A percentile compares a stretch with the other conserved stretches of the same genome.
These are phyloP conservation scores for Microplitis deprimator DNA, from an alignment of 2,888 invertebrate genomes.

Conservation along the genomic window DNA sequence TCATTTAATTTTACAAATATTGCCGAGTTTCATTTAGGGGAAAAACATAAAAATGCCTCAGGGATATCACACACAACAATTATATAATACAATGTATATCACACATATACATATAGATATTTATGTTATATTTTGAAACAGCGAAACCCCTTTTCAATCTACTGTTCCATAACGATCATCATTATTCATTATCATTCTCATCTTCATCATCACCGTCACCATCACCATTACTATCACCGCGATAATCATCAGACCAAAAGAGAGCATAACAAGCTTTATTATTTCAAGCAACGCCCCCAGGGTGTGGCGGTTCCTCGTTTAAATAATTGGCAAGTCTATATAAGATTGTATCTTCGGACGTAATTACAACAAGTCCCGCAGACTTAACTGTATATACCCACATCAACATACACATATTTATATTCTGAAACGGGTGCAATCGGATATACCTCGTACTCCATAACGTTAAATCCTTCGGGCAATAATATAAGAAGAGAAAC, in stretches of 20 bases:
- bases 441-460: constrained; percentile 32
- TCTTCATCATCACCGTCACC: neutral
- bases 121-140: neutral
- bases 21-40: neutral
- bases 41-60: neutral
- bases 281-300: constrained; percentile 30
- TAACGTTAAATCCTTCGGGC: constrained; percentile 8
- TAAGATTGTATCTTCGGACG: constrained; percentile 34
- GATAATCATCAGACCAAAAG: neutral
- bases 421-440: constrained; percentile 23
- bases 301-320: constrained; percentile 16
- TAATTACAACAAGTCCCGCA: constrained; percentile 32
- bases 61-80: neutral
- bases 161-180: constrained; percentile 11
- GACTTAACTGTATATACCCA: constrained; percentile 19
- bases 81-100: neutral
- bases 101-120: constrained; percentile 12
- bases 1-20: neutral
- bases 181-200: neutral
- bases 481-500: constrained; percentile 7
- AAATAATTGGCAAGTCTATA: constrained; percentile 32
- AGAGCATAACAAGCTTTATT: constrained; percentile 25
- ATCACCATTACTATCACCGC: neutral
- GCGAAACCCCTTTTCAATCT: constrained; percentile 9
- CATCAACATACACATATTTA: constrained; percentile 9